phyloP scores from a whole-genome alignment of 92 coral and sea anemone genomes.

The Epizoanthus fatuus region DNA sequence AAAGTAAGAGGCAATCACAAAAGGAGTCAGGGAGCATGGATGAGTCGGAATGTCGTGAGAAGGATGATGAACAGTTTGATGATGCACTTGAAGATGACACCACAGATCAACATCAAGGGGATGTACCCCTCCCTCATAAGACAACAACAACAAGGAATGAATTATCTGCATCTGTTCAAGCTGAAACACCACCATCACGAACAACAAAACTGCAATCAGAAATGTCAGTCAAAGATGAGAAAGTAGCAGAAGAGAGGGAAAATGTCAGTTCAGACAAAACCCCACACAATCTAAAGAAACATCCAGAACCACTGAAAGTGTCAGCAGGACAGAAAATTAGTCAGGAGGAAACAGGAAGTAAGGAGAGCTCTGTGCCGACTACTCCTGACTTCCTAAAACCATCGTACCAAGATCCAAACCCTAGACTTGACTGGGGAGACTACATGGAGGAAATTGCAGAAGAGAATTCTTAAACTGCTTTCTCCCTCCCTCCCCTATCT shows the following conservation, averaged over 20 bases:
- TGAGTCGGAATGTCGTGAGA: background rate
- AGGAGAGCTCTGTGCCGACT: slow-evolving; percentile 35
- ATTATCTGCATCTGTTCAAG: background rate
- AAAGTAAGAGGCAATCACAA: background rate
- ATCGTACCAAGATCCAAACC: slow-evolving; percentile 24
- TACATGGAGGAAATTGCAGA: slow-evolving; percentile 34
- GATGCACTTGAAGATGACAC: background rate
- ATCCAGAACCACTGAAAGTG: slow-evolving; percentile 31
- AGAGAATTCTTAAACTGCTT: background rate
- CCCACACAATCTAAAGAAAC: background rate
- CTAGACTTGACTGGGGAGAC: slow-evolving; percentile 38
- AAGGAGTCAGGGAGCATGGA: background rate
- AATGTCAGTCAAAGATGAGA: background rate
- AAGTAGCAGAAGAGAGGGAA: background rate
- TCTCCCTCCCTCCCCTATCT: no score
- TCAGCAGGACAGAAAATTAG: background rate
- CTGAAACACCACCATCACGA: background rate
- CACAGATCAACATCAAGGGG: background rate
- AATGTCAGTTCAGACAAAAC: background rate
- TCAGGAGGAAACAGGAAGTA: slow-evolving; percentile 16
- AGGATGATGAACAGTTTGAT: slow-evolving; percentile 17
- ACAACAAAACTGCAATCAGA: no score
- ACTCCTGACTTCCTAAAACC: slow-evolving; percentile 86
- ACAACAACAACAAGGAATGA: background rate
- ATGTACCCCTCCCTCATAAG: background rate